Conservation (phyloP, 2,797 vertebrate species). For the Hapalemur alaotrensis region DNA sequence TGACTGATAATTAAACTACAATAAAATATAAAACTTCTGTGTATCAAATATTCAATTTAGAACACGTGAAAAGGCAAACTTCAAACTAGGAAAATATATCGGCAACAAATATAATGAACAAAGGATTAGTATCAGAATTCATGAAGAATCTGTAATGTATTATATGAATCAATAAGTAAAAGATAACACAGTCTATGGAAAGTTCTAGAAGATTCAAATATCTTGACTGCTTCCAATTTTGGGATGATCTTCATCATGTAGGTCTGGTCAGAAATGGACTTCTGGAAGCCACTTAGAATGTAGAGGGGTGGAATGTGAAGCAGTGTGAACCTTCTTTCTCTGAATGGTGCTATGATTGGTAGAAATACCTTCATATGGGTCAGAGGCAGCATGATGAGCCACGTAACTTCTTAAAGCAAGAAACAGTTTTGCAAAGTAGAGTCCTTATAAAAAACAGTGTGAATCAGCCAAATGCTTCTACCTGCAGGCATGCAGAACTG, state of each 20-base stretch:
- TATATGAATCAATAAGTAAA: not conserved
- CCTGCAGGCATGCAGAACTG: not conserved
- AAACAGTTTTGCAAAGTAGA: not conserved
- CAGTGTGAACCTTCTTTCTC: not conserved
- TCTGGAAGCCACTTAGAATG: not conserved
- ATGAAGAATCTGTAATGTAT: not conserved
- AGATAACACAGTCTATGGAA: not conserved
- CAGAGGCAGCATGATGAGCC: not conserved
- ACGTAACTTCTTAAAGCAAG: not conserved
- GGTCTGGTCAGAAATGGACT: not conserved
- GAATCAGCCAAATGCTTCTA: not conserved
- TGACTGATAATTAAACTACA: not conserved
- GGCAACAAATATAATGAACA: not conserved
- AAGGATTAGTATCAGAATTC: not conserved
- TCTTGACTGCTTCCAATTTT: not conserved
- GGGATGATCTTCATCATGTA: not conserved
- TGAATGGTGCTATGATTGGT: not conserved
- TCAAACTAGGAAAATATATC: not conserved
- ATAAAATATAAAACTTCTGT: not conserved
- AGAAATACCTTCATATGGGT: not conserved
- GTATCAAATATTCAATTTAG: not conserved
- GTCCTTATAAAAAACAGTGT: not conserved
- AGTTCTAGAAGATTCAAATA: not conserved
- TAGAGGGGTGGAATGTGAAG: not conserved
- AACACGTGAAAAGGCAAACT: not conserved